phyloP scores from a whole-genome alignment of 2,888 invertebrate species.

The Diarsia brunnea region DNA sequence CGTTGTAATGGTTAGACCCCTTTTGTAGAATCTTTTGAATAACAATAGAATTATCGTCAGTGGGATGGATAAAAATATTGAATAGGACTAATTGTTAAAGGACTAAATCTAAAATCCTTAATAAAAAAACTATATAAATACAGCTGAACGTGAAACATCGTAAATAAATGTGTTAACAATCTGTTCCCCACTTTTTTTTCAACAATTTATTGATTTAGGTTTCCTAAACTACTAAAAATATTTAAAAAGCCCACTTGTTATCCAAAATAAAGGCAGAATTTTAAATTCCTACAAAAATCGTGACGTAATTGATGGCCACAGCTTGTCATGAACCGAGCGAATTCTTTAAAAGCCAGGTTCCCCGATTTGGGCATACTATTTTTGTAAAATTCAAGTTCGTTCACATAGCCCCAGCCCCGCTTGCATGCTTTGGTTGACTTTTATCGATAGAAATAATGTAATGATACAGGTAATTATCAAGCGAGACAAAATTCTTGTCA shows the following conservation, averaged over 20 bases:
- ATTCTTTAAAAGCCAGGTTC: slow-evolving; percentile 58
- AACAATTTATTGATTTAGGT: neutral
- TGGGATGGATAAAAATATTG: neutral
- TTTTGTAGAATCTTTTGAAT: neutral
- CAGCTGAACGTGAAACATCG: neutral
- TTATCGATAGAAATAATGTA: neutral
- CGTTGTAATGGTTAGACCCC: slow-evolving; percentile 16
- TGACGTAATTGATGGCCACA: slow-evolving; percentile 50
- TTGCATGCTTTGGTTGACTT: slow-evolving; percentile 13
- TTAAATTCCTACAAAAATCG: slow-evolving; percentile 36
- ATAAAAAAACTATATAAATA: neutral
- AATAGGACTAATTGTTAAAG: neutral
- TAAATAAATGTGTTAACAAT: neutral
- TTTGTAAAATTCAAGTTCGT: slow-evolving; percentile 59
- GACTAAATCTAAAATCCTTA: neutral
- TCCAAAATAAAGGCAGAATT: slow-evolving; percentile 21
- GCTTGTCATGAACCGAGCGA: slow-evolving; percentile 51
- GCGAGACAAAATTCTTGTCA: neutral
- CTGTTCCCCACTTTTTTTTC: neutral
- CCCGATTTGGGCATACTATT: slow-evolving; percentile 63
- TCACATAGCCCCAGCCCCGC: slow-evolving; percentile 57
- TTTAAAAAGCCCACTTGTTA: slow-evolving; percentile 16
- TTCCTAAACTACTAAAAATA: neutral
- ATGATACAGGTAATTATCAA: neutral
- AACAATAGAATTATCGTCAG: neutral